Percentiles rank a stretch among this genome's conserved stretches.
These are phyloP conservation scores for Sula dactylatra DNA, from an alignment of 2,113 vertebrate genomes.

Conservation along the genomic window DNA sequence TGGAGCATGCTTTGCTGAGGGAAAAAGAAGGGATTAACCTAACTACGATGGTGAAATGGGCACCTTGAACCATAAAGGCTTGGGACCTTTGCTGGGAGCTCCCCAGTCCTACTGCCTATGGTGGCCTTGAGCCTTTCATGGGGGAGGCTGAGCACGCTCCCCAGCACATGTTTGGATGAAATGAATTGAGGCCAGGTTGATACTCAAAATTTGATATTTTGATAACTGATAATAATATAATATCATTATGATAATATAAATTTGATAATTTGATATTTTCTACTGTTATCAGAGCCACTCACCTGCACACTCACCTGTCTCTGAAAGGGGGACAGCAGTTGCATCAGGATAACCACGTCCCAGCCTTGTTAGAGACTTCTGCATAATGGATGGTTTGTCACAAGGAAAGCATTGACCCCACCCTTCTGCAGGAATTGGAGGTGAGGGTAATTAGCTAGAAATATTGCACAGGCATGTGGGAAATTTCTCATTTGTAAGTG, in stretches of 20 bases:
- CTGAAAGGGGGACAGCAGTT: not conserved
- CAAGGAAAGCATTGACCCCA: not conserved
- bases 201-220: not conserved
- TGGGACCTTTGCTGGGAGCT: not conserved
- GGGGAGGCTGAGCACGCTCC: not conserved
- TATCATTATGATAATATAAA: no score
- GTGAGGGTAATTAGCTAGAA: not conserved
- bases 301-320: not conserved
- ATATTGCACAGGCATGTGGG: not conserved
- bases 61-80: not conserved
- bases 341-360: not conserved
- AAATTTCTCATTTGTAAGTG: not conserved
- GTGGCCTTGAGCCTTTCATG: not conserved
- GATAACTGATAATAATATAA: no score
- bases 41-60: rapidly evolving
- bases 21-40: no score
- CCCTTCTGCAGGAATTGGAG: not conserved
- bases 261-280: not conserved
- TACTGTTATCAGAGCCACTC: not conserved
- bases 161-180: not conserved
- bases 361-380: not conserved
- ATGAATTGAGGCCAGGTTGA: not conserved
- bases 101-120: not conserved
- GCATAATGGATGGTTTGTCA: not conserved
- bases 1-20: not conserved